Conservation (phyloP, 2,113 vertebrate genomes). For the Fregata magnificens region DNA sequence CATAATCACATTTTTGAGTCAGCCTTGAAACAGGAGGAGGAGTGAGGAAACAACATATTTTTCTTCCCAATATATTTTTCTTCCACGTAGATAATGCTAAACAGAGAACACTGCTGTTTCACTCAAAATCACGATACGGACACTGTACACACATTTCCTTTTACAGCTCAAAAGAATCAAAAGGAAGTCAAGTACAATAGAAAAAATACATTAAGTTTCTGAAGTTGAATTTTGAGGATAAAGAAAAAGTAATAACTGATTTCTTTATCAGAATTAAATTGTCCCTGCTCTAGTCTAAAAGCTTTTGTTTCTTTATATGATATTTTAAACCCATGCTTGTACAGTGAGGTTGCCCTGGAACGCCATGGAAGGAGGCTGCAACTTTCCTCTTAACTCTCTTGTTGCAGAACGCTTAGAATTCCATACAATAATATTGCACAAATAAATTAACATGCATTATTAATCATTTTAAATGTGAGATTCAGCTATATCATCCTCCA, state of each 20-base stretch:
- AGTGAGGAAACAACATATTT: neutral
- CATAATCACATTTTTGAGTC: neutral
- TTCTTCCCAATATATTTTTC: neutral
- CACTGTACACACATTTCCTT: neutral
- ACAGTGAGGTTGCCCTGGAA: neutral
- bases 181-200: neutral
- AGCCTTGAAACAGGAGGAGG: neutral
- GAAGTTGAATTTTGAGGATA: neutral
- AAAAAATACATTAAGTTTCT: neutral
- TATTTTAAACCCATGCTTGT: neutral
- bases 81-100: neutral
- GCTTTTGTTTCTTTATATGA: neutral
- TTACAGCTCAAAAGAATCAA: neutral
- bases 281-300: neutral
- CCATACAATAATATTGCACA: neutral
- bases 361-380: neutral
- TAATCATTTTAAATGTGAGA: neutral
- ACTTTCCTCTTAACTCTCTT: neutral
- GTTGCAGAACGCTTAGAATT: neutral
- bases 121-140: neutral
- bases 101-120: neutral
- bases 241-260: neutral
- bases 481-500: neutral
- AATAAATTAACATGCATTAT: neutral
- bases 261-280: neutral